A percentile compares a stretch with the other conserved stretches of the same genome.
Evolutionary conservation across 2,113 vertebrate species (phyloP).

Genomic region (Garra rufa): DNA sequence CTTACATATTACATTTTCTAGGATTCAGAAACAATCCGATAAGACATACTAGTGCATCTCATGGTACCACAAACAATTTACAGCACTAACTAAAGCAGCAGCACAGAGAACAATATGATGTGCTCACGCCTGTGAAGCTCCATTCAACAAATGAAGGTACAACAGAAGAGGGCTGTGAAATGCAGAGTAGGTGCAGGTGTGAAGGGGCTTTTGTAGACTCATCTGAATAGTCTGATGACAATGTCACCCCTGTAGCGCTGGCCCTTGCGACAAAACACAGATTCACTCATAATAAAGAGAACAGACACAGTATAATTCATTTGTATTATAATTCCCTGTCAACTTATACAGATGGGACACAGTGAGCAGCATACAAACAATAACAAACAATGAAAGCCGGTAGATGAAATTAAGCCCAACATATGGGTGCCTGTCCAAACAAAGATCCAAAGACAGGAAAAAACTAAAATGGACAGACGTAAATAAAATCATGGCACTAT

Average conservation of each 20-base stretch:
- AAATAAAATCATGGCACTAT: neutral
- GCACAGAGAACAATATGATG: neutral
- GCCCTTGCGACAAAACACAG: neutral
- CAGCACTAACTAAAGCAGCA: neutral
- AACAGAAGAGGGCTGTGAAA: constrained; percentile 24
- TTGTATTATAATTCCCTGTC: constrained; percentile 16
- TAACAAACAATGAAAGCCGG: constrained; percentile 2
- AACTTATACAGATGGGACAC: constrained; percentile 23
- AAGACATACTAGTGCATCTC: neutral
- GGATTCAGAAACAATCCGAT: neutral
- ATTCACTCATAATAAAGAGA: constrained; percentile 10
- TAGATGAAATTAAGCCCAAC: constrained; percentile 1
- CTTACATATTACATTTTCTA: neutral
- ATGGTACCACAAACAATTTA: neutral
- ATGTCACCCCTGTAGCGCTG: constrained; percentile 15
- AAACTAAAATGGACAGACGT: neutral
- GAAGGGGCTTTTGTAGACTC: constrained; percentile 14
- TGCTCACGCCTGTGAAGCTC: neutral
- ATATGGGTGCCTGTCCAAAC: constrained; percentile 21
- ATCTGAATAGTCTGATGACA: constrained; percentile 34
- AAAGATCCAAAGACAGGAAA: constrained; percentile 2
- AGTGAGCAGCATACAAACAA: constrained; percentile 15
- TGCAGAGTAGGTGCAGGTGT: constrained; percentile 39
- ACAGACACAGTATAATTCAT: constrained; percentile 11
- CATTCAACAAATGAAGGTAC: constrained; percentile 18